Evolutionary conservation across 2,797 vertebrate species (phyloP), one percentile per base, ranked within the genome.

Genomic region (Erpetoichthys calabaricus): DNA sequence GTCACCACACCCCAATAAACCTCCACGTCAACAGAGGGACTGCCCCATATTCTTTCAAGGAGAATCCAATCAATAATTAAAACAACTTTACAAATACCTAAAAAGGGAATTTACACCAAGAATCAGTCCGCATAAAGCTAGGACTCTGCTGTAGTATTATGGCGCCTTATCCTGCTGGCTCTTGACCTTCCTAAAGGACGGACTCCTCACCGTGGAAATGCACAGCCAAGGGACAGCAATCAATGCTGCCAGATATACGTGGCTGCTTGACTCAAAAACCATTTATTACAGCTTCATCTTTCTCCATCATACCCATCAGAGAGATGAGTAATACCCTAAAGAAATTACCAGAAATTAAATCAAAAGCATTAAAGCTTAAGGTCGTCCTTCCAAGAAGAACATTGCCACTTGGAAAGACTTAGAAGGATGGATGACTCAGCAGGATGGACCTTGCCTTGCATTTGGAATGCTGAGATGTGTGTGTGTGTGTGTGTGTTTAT

Each of bases 401-500:
- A 73, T 59, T 73, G 53, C 4, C 5, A 4, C 10, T 69, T 67
- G 52, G 59, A 58, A 70, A 65, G 75, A 70, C 62, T 25, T 25
- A 25, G 25, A 25, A 25, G 63, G 62, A 65, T 43, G 62, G 66
- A 66, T 79, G 71, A 80, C 70, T 83, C 73, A 67, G 71, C 69
- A 64, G 49, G 56, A 62, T 62, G 51, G 59, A 58, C 58, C 25
- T 25, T 25, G 25, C 25, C 25, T 25, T 25, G 25, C 25, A 25
- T 25, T 25, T 25, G 25, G 25, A 25, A 25, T 25, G 25, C 25
- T 25, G 25, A 25, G 25, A 25, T 25, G 25, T 25, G 25, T 25
- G 25, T 25, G 25, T 25, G n/a, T n/a, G 25, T 25, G 25, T 25
- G 25, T 25, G 25, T 25, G 25, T 25, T 25, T 25, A 25, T 25